Base-by-base conservation (phyloP, 1,140 invertebrate genomes). In the Harpegnathos saltator region DNA sequence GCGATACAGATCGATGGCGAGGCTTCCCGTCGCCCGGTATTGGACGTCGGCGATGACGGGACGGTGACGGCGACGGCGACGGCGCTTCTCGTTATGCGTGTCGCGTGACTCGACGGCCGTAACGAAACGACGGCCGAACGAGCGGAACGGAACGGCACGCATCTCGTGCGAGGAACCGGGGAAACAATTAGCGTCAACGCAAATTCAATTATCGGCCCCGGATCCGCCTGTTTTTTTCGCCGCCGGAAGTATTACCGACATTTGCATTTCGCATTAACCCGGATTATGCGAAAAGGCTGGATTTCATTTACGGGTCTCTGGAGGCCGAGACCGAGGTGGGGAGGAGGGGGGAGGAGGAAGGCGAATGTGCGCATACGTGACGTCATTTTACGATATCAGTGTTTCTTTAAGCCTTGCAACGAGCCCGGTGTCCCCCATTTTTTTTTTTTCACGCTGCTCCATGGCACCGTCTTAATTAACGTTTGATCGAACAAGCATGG, bases 41-140 rank as follows among this genome's bases (percentile, higher is more conserved):
- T 59, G 75, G 66, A 44, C 62, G 59, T 0, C 38, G 50, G 14
- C 19, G 22, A 17, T 29, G 65, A 19, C 24, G 22, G 38, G 75
- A 44, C 52, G 75, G 50, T n/a, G 61, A 44, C 19, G 59, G 29
- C 22, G 52, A 69, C 58, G 75, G 61, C 69, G 82, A 56, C 75
- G 77, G 58, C 61, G 59, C 38, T 48, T 48, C 77, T 82, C 71
- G 66, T 72, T 82, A 82, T 14, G 71, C 78, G 61, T 73, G 83
- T 85, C 78, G 83, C 83, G 83, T 87, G 78, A 89, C 84, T 75
- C 74, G 78, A 85, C 61, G 54, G 63, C 83, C 72, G 82, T 71
- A 80, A 87, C 85, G 81, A 87, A 87, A 83, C 56, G 81, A 71
- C 74, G 69, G 58, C 54, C 73, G 63, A 58, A 59, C 78, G 85